phyloP scores from a whole-genome alignment of 1,140 invertebrate genomes.

The Anastatus disparis region DNA sequence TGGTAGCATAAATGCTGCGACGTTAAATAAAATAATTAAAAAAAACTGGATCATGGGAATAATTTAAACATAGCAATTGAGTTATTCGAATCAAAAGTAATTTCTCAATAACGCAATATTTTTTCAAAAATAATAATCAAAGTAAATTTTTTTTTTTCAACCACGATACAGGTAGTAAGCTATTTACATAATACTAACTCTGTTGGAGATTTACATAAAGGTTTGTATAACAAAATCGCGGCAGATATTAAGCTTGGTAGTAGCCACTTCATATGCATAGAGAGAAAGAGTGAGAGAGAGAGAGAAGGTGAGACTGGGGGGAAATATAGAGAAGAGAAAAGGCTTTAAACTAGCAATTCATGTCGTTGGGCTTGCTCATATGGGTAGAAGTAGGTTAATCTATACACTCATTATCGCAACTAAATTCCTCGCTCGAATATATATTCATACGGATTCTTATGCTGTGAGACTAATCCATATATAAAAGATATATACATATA shows the following conservation, averaged over 20 bases:
- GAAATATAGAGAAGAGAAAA: not conserved
- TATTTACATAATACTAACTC: not conserved
- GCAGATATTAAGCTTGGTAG: not conserved
- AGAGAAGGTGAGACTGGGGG: no score
- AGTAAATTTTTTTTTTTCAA: not conserved
- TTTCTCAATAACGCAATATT: no score
- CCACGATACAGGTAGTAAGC: not conserved
- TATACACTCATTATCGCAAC: slow-evolving; percentile 23
- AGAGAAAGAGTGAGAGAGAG: no score
- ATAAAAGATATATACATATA: not conserved
- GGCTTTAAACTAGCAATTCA: slow-evolving; percentile 15
- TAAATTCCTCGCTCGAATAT: slow-evolving; percentile 15
- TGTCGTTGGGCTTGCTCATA: slow-evolving; percentile 7
- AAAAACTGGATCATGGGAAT: no score
- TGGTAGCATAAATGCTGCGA: no score
- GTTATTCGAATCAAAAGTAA: no score
- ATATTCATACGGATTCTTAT: slow-evolving; percentile 13
- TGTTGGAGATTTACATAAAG: slow-evolving; percentile 5
- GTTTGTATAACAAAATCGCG: slow-evolving; percentile 4
- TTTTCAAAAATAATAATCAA: no score
- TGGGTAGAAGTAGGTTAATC: slow-evolving; percentile 14
- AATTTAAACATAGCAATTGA: no score
- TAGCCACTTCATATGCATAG: slow-evolving; percentile 18
- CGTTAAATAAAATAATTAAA: no score
- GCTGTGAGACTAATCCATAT: not conserved